Base-by-base conservation (phyloP, 2,888 invertebrate species). In the Drosophila birchii region DNA sequence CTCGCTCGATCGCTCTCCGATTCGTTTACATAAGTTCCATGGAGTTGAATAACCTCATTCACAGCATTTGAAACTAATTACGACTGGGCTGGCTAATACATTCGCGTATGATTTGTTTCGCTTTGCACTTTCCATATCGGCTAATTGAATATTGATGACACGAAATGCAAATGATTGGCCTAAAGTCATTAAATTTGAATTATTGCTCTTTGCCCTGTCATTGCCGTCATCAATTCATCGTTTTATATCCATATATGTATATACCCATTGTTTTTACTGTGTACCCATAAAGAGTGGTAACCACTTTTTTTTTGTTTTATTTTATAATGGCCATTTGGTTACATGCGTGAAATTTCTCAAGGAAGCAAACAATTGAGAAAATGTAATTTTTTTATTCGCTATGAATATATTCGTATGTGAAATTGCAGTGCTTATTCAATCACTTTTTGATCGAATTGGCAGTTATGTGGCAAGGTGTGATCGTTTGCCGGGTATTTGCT, bases 111-210 rank as follows among this genome's bases (percentile, higher is more conserved):
- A 71, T 71, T 56, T 73, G 76, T 76, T 87, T 81, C 63, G 81
- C 69, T 64, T 69, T 68, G 54, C 64, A 59, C 76, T 81, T 86
- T 87, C 76, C 80, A 74, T 68, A 56, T 56, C 76, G 76, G 63
- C 54, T 82, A 80, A 86, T 86, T 85, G 88, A 80, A 86, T 85
- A 77, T 80, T 85, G 77, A 85, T 85, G 84, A 86, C 70, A 72
- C 38, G 34, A 62, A 64, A 85, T 75, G 77, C 79, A 78, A 73
- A 78, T 75, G 60, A 62, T 72, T 54, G 39, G 44, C 60, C 57
- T 20, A 68, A 56, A 38, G 77, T 74, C 74, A 82, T 84, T 86
- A 72, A 77, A 70, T 78, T 75, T 80, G 66, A 87, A 71, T 85
- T 85, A 78, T 78, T 39, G 45, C 69, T 74, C 62, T 29, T 32